Base-by-base conservation (phyloP, 2,888 invertebrate genomes). In the Micoletzkya japonica region DNA sequence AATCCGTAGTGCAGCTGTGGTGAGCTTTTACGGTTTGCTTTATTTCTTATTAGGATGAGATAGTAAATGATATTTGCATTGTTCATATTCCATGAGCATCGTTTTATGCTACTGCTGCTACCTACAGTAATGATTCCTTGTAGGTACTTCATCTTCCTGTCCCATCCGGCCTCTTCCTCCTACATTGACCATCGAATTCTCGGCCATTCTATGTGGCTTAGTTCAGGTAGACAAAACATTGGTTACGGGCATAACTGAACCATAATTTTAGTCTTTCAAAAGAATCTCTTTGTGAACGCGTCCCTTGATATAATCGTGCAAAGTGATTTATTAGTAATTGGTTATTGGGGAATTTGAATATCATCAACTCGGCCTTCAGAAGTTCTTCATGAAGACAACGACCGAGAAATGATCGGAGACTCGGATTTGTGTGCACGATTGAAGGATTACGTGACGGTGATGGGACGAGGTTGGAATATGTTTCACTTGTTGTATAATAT, bases 71-170 rank as follows among this genome's bases (percentile, higher is more conserved):
- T n/a, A n/a, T n/a, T n/a, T n/a, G n/a, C n/a, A n/a, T n/a, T n/a
- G n/a, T n/a, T n/a, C n/a, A n/a, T n/a, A n/a, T n/a, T n/a, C n/a
- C n/a, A n/a, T n/a, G n/a, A n/a, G n/a, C n/a, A n/a, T n/a, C n/a
- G n/a, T n/a, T n/a, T n/a, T n/a, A n/a, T n/a, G n/a, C n/a, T n/a
- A n/a, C n/a, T n/a, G n/a, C n/a, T n/a, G n/a, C n/a, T n/a, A n/a
- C 44, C 20, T 44, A 14, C 44, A 44, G 20, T 44, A 44, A 44
- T 28, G 30, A 37, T 66, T 37, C n/a, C 52, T 52, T 66, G 24
- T 7, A 81, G 81, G 81, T 63, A 84, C 37, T 82, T 80, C 70
- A 71, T 84, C n/a, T 74, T 81, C 56, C 74, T 83, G 32, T 77
- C 78, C 10, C 83, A 83, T 72, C 80, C 83, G 2, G 78, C 83